These are phyloP conservation scores for Athalia circularis DNA, from an alignment of 2,888 invertebrate genomes.

Conservation along the genomic window DNA sequence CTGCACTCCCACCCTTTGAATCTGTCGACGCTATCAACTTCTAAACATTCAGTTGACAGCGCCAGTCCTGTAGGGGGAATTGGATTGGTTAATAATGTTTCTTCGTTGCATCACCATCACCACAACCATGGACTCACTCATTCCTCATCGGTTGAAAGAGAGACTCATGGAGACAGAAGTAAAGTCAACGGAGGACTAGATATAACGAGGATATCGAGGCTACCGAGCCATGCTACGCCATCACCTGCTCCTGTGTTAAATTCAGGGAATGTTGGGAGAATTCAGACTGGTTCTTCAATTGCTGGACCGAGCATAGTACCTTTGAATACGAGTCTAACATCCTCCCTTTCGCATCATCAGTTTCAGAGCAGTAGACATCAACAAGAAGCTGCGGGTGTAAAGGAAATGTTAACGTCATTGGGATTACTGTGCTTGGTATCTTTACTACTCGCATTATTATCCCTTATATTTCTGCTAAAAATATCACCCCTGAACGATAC, in stretches of 20 bases:
- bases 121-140: constrained; percentile 70
- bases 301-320: constrained; percentile 66
- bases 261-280: too few relatives aligned
- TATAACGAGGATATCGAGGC: constrained; percentile 76
- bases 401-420: constrained; percentile 89
- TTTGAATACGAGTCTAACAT: constrained; percentile 63
- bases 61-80: constrained; percentile 70
- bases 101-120: constrained; percentile 56
- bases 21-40: constrained; percentile 69
- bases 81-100: constrained; percentile 50
- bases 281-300: constrained; percentile 70
- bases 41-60: constrained; percentile 72
- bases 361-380: constrained; percentile 63
- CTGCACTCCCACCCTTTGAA: constrained; percentile 67
- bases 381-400: constrained; percentile 79
- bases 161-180: constrained; percentile 71
- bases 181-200: constrained; percentile 77
- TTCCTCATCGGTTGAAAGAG: constrained; percentile 56
- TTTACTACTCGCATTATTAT: constrained; percentile 87
- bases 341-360: constrained; percentile 62
- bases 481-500: constrained; percentile 83
- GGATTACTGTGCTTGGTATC: constrained; percentile 91
- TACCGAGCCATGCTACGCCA: constrained; percentile 67
- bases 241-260: constrained; percentile 65
- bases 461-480: constrained; percentile 89